Base-by-base conservation (phyloP, 1,140 invertebrate species). In the Euborellia annulipes region DNA sequence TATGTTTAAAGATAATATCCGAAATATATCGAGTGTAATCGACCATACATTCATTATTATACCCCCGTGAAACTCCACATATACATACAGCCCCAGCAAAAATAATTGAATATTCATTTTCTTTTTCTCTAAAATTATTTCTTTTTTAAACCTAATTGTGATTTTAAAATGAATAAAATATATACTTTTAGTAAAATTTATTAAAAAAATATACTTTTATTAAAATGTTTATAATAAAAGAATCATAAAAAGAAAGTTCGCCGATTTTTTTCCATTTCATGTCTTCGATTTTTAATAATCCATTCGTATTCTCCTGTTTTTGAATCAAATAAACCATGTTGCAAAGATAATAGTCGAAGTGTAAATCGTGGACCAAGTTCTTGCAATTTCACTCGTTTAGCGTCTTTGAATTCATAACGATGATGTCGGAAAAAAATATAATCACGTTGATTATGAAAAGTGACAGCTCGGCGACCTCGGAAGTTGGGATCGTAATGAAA, bases 341-440 rank as follows among this genome's bases (percentile, higher is more conserved):
- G 95, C 32, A 98, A 64, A 11, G 89, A 95, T 50, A 82, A 72
- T 32, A 98, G 66, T 62, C 87, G 89, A 4, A 98, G 64, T 0
- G 94, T 98, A 62, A 98, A 98, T 52, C 91, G 70, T 9, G 95
- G 95, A 0, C 95, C 95, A 2, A 98, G 63, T 63, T 98, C 94
- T 47, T 85, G 75, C n/a, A 98, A 67, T 50, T 78, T 85, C 1
- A 83, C 83, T 52, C 86, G 82, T 9, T 76, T 79, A 50, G 79
- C 75, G 58, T 79, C 74, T 54, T 86, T 81, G 64, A 98, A 97
- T 56, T 93, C 84, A 62, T 98, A 98, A 50, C 90, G 81, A 63
- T 98, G 94, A 67, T 98, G 92, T 43, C 95, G 75, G 58, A 98
- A 96, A 65, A 98, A 99, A 56, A 99, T 93, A 56, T 93, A 99